Percentiles rank a stretch among this genome's conserved stretches.
Evolutionary conservation across 92 coral and sea anemone species (phyloP).

Genomic region (Desmophyllum pertusum): DNA sequence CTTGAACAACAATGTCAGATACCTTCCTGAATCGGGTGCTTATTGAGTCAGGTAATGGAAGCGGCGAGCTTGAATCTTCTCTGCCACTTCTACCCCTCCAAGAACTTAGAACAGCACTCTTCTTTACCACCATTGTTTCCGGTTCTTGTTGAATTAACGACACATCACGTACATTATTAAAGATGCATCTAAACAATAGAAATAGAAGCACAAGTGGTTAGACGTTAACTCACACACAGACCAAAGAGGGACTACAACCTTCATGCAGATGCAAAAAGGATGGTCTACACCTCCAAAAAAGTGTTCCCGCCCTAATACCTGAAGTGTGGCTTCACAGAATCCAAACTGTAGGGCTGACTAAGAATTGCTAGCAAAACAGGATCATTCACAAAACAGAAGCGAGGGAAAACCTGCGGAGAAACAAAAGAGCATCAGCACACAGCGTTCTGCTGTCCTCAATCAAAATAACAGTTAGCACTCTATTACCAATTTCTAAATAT

Average conservation of each 20-base stretch:
- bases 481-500: too few species aligned
- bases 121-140: conserved; percentile 35
- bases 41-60: background rate
- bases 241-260: background rate
- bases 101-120: conserved; percentile 46
- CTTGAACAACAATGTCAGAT: conserved; percentile 52
- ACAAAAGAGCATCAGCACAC: background rate
- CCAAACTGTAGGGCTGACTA: conserved; percentile 91
- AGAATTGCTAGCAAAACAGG: conserved; percentile 88
- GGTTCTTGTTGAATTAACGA: conserved; percentile 67
- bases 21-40: conserved; percentile 53
- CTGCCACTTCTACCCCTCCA: conserved; percentile 25
- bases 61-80: conserved; percentile 28
- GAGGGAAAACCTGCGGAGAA: conserved; percentile 81
- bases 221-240: background rate
- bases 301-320: conserved; percentile 53
- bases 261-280: background rate
- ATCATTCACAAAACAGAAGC: conserved; percentile 97
- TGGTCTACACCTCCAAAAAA: background rate
- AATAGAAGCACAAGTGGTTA: background rate
- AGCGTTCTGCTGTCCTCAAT: too few species aligned
- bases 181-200: conserved; percentile 61
- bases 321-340: conserved; percentile 91
- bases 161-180: conserved; percentile 72
- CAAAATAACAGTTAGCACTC: too few species aligned